These are phyloP conservation scores for Rotaria macrura DNA, from an alignment of 2,888 invertebrate genomes.

Conservation along the genomic window DNA sequence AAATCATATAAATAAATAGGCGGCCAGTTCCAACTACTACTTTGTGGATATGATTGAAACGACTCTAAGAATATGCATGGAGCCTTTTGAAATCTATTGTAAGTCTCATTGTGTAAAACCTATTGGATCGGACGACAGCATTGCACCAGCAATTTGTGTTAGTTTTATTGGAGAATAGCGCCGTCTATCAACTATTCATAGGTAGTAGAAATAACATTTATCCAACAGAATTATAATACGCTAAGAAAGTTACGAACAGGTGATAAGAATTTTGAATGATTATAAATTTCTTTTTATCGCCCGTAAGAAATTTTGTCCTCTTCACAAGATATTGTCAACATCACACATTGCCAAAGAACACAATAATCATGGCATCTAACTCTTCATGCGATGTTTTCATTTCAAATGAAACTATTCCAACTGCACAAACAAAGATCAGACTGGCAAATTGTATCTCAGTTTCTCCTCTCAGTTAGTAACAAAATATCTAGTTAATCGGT, in stretches of 20 bases:
- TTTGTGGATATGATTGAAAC: no score
- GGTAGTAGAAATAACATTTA: neutral
- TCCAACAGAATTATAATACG: neutral
- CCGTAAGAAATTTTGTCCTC: neutral
- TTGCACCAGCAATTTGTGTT: no score
- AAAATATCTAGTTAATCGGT: neutral
- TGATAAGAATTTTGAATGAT: neutral
- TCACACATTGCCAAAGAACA: neutral
- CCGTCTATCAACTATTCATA: neutral
- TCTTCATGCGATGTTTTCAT: neutral
- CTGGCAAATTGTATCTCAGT: neutral
- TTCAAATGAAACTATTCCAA: neutral
- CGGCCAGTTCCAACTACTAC: no score
- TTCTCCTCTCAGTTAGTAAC: neutral
- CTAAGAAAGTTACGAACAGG: no score
- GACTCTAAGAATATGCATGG: no score
- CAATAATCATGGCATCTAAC: neutral
- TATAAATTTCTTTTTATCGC: neutral
- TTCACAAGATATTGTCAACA: neutral
- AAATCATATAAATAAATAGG: no score
- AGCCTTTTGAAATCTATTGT: no score
- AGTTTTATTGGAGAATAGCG: neutral
- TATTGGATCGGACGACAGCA: no score
- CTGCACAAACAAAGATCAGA: neutral
- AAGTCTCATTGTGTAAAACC: no score